These are phyloP conservation scores for Hirudo medicinalis DNA, from an alignment of 1,140 invertebrate species.

Conservation along the genomic window DNA sequence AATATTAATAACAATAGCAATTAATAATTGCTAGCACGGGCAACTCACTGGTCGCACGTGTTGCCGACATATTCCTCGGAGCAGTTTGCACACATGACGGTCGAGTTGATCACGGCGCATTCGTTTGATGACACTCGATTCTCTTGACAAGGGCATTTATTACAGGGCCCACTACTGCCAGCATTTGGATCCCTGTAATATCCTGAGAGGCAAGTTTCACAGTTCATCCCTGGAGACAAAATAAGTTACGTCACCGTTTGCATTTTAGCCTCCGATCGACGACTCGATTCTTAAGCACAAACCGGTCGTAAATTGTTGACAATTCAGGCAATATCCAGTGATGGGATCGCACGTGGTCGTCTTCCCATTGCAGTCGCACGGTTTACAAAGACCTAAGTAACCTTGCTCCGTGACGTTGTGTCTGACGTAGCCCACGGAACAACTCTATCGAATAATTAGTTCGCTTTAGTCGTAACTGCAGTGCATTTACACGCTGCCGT, in stretches of 20 bases:
- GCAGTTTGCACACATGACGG: conserved; percentile 11
- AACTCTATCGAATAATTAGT: background rate
- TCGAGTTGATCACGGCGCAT: conserved; percentile 8
- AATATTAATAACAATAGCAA: background rate
- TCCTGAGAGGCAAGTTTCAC: conserved; percentile 60
- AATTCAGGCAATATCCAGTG: conserved; percentile 38
- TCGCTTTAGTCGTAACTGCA: background rate
- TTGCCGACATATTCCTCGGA: conserved; percentile 12
- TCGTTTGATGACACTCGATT: conserved; percentile 12
- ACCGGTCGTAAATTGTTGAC: conserved; percentile 75
- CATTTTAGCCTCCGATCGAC: too few relatives aligned
- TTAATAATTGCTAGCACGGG: too few relatives aligned
- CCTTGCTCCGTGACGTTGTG: background rate
- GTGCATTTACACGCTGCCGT: too few relatives aligned
- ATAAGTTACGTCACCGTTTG: background rate
- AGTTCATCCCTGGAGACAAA: conserved; percentile 39
- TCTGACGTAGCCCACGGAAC: background rate
- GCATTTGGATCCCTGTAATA: conserved; percentile 58
- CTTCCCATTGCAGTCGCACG: conserved; percentile 20
- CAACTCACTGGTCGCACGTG: conserved; percentile 20
- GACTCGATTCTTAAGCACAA: conserved; percentile 59
- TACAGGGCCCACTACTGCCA: conserved; percentile 73
- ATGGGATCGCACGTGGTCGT: conserved; percentile 12
- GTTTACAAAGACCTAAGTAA: conserved; percentile 13
- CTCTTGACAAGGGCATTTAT: conserved; percentile 52